phyloP scores from a whole-genome alignment of 2,113 vertebrate genomes.

The Nerophis lumbriciformis region DNA sequence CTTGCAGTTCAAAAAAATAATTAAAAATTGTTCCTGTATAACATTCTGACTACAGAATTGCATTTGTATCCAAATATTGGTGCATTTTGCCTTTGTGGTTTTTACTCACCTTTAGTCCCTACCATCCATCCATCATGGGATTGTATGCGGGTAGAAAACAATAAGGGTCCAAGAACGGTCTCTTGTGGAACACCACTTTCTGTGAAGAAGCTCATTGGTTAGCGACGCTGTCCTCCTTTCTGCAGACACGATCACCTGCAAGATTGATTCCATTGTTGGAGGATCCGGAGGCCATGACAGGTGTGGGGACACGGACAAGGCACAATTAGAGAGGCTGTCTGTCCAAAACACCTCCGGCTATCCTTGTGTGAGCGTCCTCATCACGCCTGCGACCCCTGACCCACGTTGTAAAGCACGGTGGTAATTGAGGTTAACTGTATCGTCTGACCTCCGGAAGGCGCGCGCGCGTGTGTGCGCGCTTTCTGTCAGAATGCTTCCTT shows the following conservation, averaged over 20 bases:
- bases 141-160: too few relatives aligned
- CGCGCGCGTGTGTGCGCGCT: neutral
- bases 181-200: neutral
- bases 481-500: constrained; percentile 20
- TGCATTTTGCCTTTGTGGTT: too few relatives aligned
- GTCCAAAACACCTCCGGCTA: constrained; percentile 39
- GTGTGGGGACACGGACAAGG: neutral
- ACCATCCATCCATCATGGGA: too few relatives aligned
- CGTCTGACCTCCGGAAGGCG: constrained; percentile 42
- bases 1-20: too few relatives aligned
- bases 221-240: constrained; percentile 1
- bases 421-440: constrained; percentile 63
- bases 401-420: constrained; percentile 32
- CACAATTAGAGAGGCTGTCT: constrained; percentile 20
- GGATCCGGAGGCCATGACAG: constrained; percentile 9
- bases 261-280: constrained; percentile 4
- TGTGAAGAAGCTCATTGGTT: too few relatives aligned
- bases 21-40: too few relatives aligned
- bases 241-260: constrained; percentile 16
- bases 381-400: constrained; percentile 34
- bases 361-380: constrained; percentile 42
- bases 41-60: too few relatives aligned
- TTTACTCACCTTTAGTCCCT: too few relatives aligned
- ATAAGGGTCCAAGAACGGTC: too few relatives aligned
- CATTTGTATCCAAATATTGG: too few relatives aligned